Base-by-base conservation (phyloP, 2,888 invertebrate species). In the Hirtodrosophila duncani region DNA sequence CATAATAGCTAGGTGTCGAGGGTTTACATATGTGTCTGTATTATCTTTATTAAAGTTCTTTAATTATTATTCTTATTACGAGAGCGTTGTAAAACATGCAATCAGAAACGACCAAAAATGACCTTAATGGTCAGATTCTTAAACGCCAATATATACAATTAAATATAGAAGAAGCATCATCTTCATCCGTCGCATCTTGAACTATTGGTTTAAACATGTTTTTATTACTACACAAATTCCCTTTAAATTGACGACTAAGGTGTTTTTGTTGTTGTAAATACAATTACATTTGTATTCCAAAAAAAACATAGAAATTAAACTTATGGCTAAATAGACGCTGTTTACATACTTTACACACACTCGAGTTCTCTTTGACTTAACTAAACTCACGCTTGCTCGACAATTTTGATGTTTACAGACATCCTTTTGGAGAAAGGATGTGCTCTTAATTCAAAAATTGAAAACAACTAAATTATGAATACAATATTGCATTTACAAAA, bases 401-500 rank as follows among this genome's bases (percentile, higher is more conserved):
- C 26, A 46, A 36, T 18, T 16, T 33, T 11, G 23, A 10, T 18
- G 14, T 33, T 9, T 29, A 11, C 27, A 53, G 48, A 64, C 64
- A 59, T 59, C 30, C 20, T 30, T 16, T 36, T 30, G 39, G 41
- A 36, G 30, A 36, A 31, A 26, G 41, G 27, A 16, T 24, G 39
- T 53, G 36, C 21, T 21, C 16, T 5, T 10, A 34, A 36, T 16
- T 26, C 23, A 36, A 56, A 52, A 56, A 56, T 56, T 56, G 58
- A 58, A 57, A 56, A 46, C 46, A 46, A 56, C 56, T 56, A 58
- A 67, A 58, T 64, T 64, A 75, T 67, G 66, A 77, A 77, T 71
- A 71, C 69, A 60, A 53, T 67, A 77, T 77, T 78, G 81, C 75
- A 77, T 77, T 72, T 80, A 80, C 79, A 77, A 77, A 78, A 67